Evolutionary conservation across 2,797 vertebrate species (phyloP).

Genomic region (Sternotherus odoratus): DNA sequence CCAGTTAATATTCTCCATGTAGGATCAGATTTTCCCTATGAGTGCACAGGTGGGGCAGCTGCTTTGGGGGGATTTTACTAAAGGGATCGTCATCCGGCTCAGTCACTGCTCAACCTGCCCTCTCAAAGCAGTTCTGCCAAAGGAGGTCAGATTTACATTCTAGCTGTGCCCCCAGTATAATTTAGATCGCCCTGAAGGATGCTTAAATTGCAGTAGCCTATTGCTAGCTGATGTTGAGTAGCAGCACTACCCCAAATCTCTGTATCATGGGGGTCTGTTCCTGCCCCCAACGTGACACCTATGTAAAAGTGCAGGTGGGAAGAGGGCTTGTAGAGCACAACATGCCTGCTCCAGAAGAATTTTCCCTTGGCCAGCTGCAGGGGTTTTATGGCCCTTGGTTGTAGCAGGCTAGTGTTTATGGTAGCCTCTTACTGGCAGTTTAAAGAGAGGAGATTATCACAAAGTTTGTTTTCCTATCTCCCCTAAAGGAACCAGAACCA

Average conservation of each 20-base stretch:
- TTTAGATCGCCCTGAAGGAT: not conserved
- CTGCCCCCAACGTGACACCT: too few relatives aligned
- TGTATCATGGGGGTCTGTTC: not conserved
- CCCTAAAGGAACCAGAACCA: not conserved
- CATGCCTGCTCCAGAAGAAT: too few relatives aligned
- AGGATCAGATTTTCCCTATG: not conserved
- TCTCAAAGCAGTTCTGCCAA: not conserved
- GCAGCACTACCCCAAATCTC: not conserved
- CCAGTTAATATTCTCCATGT: not conserved
- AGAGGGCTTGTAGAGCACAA: too few relatives aligned
- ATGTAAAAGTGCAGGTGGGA: too few relatives aligned
- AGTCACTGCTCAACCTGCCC: not conserved
- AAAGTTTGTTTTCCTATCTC: too few relatives aligned
- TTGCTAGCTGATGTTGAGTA: fast-evolving
- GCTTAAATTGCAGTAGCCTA: fast-evolving
- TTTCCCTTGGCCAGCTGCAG: too few relatives aligned
- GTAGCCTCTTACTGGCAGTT: not conserved
- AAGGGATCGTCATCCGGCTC: not conserved
- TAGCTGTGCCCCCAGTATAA: not conserved
- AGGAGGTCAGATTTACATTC: not conserved
- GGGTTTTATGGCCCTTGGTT: not conserved
- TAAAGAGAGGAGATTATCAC: not conserved
- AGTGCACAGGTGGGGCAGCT: fast-evolving
- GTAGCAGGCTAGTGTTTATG: not conserved
- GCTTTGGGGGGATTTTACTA: not conserved